phyloP scores from a whole-genome alignment of 2,797 vertebrate genomes.

The Argyrosomus regius region DNA sequence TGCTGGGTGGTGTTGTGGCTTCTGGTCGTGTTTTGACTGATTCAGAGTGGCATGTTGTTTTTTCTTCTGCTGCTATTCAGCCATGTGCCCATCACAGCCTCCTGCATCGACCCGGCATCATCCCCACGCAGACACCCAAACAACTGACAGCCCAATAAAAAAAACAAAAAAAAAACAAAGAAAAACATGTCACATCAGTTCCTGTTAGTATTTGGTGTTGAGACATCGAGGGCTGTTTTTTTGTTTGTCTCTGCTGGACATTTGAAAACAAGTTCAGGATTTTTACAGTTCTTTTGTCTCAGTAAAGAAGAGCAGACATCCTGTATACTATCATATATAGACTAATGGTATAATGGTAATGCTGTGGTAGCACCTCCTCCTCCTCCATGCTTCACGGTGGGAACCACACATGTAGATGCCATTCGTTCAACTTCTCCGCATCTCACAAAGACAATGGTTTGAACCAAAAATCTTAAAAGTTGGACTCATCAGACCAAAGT shows the following conservation, averaged over 20 bases:
- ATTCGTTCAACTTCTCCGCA: too few relatives aligned
- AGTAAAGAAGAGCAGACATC: not conserved
- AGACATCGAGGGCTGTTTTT: not conserved
- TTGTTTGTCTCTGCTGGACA: not conserved
- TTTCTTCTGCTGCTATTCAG: slow-evolving; percentile 64
- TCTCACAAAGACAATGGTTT: too few relatives aligned
- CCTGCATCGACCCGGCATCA: slow-evolving; percentile 31
- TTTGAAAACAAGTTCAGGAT: not conserved
- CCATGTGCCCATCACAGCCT: slow-evolving; percentile 58
- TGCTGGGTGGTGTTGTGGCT: slow-evolving; percentile 43
- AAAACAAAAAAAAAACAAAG: not conserved
- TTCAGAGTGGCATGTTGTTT: slow-evolving; percentile 71
- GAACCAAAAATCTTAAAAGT: too few relatives aligned
- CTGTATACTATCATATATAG: too few relatives aligned
- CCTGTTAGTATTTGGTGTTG: not conserved
- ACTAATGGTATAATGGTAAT: too few relatives aligned
- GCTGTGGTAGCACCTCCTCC: too few relatives aligned
- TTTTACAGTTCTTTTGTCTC: not conserved
- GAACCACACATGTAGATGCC: too few relatives aligned
- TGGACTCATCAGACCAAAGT: too few relatives aligned
- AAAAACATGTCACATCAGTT: slow-evolving; percentile 12
- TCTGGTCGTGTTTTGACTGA: slow-evolving; percentile 50
- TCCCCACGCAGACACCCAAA: slow-evolving; percentile 6
- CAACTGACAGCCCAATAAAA: not conserved
- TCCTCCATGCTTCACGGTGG: too few relatives aligned